Conservation (phyloP, 1,140 invertebrate genomes). For the Stegodyphus mimosarum region DNA sequence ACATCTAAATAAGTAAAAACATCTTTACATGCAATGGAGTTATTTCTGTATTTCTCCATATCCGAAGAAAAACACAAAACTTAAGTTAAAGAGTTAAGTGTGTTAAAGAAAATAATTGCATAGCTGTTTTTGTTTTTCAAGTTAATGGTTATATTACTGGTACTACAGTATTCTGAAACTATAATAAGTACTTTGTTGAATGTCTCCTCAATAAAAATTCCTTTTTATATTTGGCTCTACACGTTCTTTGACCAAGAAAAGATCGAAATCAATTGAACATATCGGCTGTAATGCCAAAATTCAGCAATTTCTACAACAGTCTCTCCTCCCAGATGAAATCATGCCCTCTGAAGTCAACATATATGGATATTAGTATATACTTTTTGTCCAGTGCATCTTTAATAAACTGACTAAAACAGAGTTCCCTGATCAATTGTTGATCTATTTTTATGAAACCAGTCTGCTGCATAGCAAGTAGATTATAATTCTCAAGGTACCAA, state of each 20-base stretch:
- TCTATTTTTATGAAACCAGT: too few relatives aligned
- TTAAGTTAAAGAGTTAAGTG: not conserved
- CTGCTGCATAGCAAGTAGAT: too few relatives aligned
- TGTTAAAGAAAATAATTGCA: slow-evolving; percentile 10
- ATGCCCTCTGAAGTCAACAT: slow-evolving; percentile 8
- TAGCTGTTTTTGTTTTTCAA: not conserved
- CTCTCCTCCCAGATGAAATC: slow-evolving; percentile 19
- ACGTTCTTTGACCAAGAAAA: slow-evolving; percentile 9
- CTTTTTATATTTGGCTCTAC: not conserved
- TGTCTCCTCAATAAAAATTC: not conserved
- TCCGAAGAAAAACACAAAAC: too few relatives aligned
- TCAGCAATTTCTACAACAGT: slow-evolving; percentile 3
- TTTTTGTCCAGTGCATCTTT: slow-evolving; percentile 11
- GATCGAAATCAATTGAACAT: slow-evolving; percentile 4
- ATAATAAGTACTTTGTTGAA: slow-evolving; percentile 10
- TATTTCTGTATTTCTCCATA: not conserved
- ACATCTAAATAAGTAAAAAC: not conserved
- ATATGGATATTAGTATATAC: not conserved
- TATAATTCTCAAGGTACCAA: too few relatives aligned
- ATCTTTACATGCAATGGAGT: not conserved
- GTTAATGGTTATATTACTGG: slow-evolving; percentile 3
- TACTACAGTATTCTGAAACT: not conserved
- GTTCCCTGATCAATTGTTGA: slow-evolving; percentile 7
- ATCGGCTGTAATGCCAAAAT: slow-evolving; percentile 11
- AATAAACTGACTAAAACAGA: slow-evolving; percentile 16